phyloP scores from a whole-genome alignment of 2,797 vertebrate genomes.

The Cyclopterus lumpus region DNA sequence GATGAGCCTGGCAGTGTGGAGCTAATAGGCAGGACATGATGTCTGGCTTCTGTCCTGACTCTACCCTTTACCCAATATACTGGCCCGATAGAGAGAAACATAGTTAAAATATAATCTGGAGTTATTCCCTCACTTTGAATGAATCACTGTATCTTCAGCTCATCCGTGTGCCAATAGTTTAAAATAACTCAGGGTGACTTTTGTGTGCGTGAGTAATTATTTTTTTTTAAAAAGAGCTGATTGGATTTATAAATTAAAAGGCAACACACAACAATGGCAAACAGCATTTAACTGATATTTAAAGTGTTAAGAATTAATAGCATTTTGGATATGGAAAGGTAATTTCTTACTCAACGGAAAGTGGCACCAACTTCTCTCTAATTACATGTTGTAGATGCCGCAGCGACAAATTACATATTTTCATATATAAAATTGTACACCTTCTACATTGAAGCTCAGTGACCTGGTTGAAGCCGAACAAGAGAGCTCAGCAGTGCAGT shows the following conservation, averaged over 20 bases:
- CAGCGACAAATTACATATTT: neutral
- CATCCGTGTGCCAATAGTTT: conserved; percentile 43
- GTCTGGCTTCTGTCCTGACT: conserved; percentile 85
- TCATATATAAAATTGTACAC: neutral
- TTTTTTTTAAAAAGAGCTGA: conserved; percentile 21
- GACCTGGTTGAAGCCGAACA: conserved; percentile 7
- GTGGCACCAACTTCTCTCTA: neutral
- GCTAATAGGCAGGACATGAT: conserved; percentile 90
- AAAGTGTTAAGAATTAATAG: conserved; percentile 6
- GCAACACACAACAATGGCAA: conserved; percentile 21
- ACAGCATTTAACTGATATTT: conserved; percentile 30
- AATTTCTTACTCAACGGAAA: conserved; percentile 20
- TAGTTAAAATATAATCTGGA: conserved; percentile 48
- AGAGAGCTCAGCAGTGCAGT: conserved; percentile 23
- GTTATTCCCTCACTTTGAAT: conserved; percentile 47
- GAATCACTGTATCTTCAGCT: conserved; percentile 37
- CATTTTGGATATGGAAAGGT: conserved; percentile 9
- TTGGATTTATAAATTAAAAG: conserved; percentile 44
- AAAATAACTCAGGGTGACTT: conserved; percentile 20
- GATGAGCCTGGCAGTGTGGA: conserved; percentile 86
- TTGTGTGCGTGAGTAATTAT: conserved; percentile 31
- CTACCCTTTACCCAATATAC: conserved; percentile 72
- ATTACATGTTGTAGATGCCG: neutral
- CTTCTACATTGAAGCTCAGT: conserved; percentile 10
- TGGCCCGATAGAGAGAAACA: conserved; percentile 61